These are phyloP conservation scores for Otolemur crassicaudatus DNA, from an alignment of 2,797 vertebrate species.

Conservation along the genomic window DNA sequence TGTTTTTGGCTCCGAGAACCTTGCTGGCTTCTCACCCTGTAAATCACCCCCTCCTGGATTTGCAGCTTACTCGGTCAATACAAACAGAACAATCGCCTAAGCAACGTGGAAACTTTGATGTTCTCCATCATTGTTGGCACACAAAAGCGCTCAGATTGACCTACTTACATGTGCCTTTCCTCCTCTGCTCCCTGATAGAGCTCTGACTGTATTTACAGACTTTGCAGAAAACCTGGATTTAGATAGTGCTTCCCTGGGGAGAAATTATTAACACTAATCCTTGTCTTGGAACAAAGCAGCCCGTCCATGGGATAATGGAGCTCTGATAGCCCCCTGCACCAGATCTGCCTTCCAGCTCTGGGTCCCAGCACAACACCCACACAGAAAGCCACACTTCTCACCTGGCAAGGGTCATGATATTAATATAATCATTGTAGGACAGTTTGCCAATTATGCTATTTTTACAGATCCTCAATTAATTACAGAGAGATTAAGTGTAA, in stretches of 20 bases:
- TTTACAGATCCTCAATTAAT: slow-evolving; percentile 83
- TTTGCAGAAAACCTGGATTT: slow-evolving; percentile 81
- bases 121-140: slow-evolving; percentile 63
- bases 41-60: not conserved
- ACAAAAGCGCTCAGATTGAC: slow-evolving; percentile 85
- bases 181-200: slow-evolving; percentile 77
- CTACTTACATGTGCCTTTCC: slow-evolving; percentile 78
- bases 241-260: slow-evolving; percentile 84
- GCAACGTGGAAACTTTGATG: not conserved
- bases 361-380: slow-evolving; percentile 68
- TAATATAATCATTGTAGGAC: slow-evolving; percentile 83
- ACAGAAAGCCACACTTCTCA: slow-evolving; percentile 77
- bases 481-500: slow-evolving; percentile 79
- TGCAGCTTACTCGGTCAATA: slow-evolving; percentile 47
- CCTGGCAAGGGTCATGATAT: slow-evolving; percentile 82
- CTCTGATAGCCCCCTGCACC: slow-evolving; percentile 73
- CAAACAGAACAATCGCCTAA: slow-evolving; percentile 37
- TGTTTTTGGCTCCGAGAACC: not conserved
- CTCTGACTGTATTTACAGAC: slow-evolving; percentile 77
- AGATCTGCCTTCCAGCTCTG: slow-evolving; percentile 75
- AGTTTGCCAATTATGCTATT: slow-evolving; percentile 80
- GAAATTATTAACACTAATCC: slow-evolving; percentile 88
- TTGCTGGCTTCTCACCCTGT: not conserved
- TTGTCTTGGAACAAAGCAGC: slow-evolving; percentile 85
- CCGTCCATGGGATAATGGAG: slow-evolving; percentile 78